A percentile compares a stretch with the other conserved stretches of the same genome.
These are phyloP conservation scores for Bufotes viridis DNA, from an alignment of 2,797 vertebrate species.

Conservation along the genomic window DNA sequence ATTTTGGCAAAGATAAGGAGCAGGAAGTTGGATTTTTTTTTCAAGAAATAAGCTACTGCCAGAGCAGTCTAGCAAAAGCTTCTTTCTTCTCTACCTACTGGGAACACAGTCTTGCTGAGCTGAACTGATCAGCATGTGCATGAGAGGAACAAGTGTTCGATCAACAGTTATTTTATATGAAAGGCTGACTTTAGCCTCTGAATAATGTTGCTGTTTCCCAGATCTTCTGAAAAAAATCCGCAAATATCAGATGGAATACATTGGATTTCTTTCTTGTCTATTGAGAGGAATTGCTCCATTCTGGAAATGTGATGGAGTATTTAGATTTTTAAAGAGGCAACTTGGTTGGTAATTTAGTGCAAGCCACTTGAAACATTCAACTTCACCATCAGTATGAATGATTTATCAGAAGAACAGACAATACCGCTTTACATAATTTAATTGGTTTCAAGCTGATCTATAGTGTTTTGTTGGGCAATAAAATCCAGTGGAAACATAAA, in stretches of 20 bases:
- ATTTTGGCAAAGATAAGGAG: too few relatives aligned
- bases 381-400: neutral
- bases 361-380: neutral
- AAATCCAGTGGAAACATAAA: conserved; percentile 5
- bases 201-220: too few relatives aligned
- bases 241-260: neutral
- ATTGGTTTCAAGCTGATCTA: conserved; percentile 3
- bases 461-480: neutral
- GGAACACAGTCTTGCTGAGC: too few relatives aligned
- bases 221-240: neutral
- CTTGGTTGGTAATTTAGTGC: neutral
- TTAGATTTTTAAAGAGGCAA: neutral
- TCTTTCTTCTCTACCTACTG: too few relatives aligned
- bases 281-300: neutral
- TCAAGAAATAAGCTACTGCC: too few relatives aligned
- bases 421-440: neutral
- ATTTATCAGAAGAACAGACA: neutral
- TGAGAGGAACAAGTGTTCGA: too few relatives aligned
- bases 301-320: neutral
- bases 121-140: too few relatives aligned
- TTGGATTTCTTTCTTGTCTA: neutral
- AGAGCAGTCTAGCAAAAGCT: too few relatives aligned
- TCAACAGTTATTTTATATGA: too few relatives aligned
- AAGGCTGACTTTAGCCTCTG: too few relatives aligned
- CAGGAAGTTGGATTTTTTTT: too few relatives aligned